A percentile compares a stretch with the other conserved stretches of the same genome.
Conservation (phyloP, 2,797 vertebrate genomes). For the Bradypus variegatus region DNA sequence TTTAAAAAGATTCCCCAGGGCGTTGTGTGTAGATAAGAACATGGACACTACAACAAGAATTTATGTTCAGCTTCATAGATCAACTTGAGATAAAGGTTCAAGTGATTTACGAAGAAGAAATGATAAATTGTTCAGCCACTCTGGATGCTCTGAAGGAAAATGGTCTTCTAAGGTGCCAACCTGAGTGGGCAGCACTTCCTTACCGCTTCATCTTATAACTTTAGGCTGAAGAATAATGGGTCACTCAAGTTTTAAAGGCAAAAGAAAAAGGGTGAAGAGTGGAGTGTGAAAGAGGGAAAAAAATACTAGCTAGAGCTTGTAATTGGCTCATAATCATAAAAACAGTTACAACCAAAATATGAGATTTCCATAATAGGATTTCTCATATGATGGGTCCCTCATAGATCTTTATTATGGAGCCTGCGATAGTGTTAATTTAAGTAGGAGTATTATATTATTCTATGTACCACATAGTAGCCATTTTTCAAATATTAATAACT, state of each 20-base stretch:
- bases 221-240: constrained; percentile 18
- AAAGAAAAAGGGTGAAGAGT: constrained; percentile 28
- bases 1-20: constrained; percentile 10
- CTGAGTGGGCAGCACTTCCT: background rate
- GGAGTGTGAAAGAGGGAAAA: background rate
- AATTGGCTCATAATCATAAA: constrained; percentile 41
- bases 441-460: constrained; percentile 48
- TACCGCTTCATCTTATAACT: constrained; percentile 21
- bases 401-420: constrained; percentile 56
- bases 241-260: constrained; percentile 34
- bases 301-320: constrained; percentile 1
- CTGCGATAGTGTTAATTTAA: constrained; percentile 51
- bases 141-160: constrained; percentile 31
- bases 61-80: constrained; percentile 58
- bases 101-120: constrained; percentile 47
- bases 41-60: constrained; percentile 36
- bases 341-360: constrained; percentile 33
- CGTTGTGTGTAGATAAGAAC: constrained; percentile 39
- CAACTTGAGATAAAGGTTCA: constrained; percentile 55
- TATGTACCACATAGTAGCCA: constrained; percentile 29
- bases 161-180: background rate
- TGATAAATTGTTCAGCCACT: constrained; percentile 40
- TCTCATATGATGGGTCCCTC: constrained; percentile 30
- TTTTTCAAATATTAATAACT: constrained; percentile 67
- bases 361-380: constrained; percentile 52